A percentile compares a stretch with the other conserved stretches of the same genome.
These are phyloP conservation scores for Dysmachus trigonus DNA, from an alignment of 2,888 invertebrate genomes.

Conservation along the genomic window DNA sequence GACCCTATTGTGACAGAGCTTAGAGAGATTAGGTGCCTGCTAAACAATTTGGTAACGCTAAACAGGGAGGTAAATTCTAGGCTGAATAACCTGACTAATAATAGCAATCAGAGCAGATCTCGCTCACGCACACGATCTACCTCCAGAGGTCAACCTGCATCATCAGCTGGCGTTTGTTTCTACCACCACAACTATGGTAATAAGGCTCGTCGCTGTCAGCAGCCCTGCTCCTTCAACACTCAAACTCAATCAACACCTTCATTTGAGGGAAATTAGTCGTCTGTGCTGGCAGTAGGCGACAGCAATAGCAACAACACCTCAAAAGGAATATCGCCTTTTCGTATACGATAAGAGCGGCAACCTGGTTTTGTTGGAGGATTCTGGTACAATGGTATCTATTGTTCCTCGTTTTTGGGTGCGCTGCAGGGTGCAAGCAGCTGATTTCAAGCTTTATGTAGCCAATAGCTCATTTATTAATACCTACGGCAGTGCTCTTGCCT, in stretches of 20 bases:
- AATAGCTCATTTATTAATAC: not conserved
- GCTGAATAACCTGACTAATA: not conserved
- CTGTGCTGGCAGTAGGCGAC: not conserved
- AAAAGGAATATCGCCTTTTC: not conserved
- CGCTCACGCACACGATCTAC: not conserved
- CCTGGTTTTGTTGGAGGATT: not conserved
- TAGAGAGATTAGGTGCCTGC: not conserved
- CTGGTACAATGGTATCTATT: not conserved
- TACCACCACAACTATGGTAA: not conserved
- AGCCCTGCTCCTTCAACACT: not conserved
- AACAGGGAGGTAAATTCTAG: not conserved
- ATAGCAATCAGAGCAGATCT: not conserved
- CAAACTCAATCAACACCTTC: not conserved
- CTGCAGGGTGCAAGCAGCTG: not conserved
- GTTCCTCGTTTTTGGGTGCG: not conserved
- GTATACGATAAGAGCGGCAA: not conserved
- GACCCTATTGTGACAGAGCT: not conserved
- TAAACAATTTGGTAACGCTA: not conserved
- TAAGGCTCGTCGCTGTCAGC: not conserved
- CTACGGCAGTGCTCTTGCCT: not conserved
- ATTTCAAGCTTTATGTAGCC: not conserved
- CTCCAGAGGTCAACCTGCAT: not conserved
- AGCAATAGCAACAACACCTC: not conserved
- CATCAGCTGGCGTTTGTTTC: not conserved
- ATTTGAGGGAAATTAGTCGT: not conserved